A percentile compares a stretch with the other conserved stretches of the same genome.
These are phyloP conservation scores for Charaxes varanes DNA, from an alignment of 1,140 invertebrate species.

Conservation along the genomic window DNA sequence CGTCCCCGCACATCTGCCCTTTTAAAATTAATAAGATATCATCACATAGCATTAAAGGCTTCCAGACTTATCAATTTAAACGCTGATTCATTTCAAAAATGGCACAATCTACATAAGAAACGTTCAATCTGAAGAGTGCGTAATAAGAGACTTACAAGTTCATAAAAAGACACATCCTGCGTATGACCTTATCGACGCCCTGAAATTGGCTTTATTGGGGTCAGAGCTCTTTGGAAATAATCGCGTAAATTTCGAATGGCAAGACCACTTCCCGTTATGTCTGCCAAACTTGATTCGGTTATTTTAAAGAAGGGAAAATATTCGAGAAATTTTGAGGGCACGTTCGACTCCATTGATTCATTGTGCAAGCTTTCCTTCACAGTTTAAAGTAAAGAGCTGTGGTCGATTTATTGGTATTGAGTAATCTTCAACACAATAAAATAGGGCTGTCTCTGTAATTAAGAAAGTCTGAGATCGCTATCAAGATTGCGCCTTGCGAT, in stretches of 20 bases:
- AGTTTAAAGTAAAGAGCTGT: constrained; percentile 9
- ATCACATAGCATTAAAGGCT: neutral
- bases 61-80: neutral
- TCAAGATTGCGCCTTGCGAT: too few relatives aligned
- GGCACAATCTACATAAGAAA: neutral
- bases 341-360: constrained; percentile 30
- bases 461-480: too few relatives aligned
- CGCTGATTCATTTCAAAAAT: neutral
- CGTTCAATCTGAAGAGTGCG: constrained; percentile 1
- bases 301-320: constrained; percentile 38
- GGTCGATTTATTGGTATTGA: constrained; percentile 10
- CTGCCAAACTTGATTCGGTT: constrained; percentile 34
- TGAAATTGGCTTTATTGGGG: constrained; percentile 20
- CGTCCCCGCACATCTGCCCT: neutral
- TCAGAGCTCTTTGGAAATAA: constrained; percentile 42
- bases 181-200: constrained; percentile 1
- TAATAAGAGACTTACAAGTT: constrained; percentile 1
- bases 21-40: constrained; percentile 1
- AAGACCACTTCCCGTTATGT: constrained; percentile 32
- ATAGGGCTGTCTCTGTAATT: neutral
- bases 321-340: constrained; percentile 30
- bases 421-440: constrained; percentile 5
- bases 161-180: constrained; percentile 5
- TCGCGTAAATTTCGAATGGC: constrained; percentile 29
- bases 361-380: constrained; percentile 16